Evolutionary conservation across 2,888 invertebrate genomes (phyloP).

Genomic region (Meganola albula): DNA sequence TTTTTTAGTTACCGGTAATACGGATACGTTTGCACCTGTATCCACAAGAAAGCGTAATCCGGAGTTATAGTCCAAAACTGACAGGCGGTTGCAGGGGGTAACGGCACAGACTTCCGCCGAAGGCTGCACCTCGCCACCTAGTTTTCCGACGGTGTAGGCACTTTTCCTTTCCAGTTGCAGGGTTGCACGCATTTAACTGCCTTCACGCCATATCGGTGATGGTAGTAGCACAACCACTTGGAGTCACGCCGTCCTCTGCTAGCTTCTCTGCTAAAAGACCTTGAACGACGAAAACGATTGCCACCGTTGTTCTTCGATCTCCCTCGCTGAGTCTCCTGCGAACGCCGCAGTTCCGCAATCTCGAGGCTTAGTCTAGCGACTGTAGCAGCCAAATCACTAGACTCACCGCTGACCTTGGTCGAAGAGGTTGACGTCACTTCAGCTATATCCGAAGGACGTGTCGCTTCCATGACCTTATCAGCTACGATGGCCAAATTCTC

Average conservation of each 20-base stretch:
- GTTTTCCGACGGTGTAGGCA: slow-evolving; percentile 2
- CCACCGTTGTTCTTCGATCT: no score
- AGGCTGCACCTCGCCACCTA: slow-evolving; percentile 3
- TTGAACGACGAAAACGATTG: no score
- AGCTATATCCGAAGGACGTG: no score
- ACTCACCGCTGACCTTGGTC: no score
- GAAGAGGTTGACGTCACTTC: no score
- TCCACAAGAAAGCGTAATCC: slow-evolving; percentile 14
- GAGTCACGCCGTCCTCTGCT: not conserved
- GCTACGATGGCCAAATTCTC: not conserved
- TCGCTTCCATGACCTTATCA: slow-evolving; percentile 1
- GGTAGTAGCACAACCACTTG: slow-evolving; percentile 1
- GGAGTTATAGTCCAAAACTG: slow-evolving; percentile 12
- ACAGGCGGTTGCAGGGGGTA: slow-evolving; percentile 12
- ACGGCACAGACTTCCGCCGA: slow-evolving; percentile 18
- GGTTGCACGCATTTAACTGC: slow-evolving; percentile 6
- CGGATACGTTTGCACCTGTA: slow-evolving; percentile 17
- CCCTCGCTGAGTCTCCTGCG: not conserved
- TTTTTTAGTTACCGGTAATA: slow-evolving; percentile 1
- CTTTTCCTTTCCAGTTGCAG: not conserved
- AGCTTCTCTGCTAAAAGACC: not conserved
- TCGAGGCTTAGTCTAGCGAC: not conserved
- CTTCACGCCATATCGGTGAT: slow-evolving; percentile 2
- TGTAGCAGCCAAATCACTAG: no score
- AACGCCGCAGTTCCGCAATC: not conserved